Conservation (phyloP, 2,113 vertebrate species). For the Prinia subflava region DNA sequence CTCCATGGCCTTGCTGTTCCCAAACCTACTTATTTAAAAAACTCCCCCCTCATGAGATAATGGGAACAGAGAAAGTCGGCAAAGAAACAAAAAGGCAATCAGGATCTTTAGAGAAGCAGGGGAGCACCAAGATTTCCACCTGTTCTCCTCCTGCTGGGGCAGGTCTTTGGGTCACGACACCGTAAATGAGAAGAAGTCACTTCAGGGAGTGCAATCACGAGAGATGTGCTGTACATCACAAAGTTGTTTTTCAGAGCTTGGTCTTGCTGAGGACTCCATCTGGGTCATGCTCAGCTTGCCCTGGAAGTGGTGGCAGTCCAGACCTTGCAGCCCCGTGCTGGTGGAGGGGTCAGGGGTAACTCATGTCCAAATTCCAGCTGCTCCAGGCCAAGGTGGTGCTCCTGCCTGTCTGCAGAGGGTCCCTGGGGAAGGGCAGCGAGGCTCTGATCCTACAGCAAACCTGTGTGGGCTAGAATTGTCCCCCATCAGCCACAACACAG, state of each 20-base stretch:
- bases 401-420: rapidly evolving
- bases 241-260: background rate
- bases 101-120: background rate
- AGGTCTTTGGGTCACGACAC: background rate
- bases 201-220: background rate
- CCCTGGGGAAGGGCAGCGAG: rapidly evolving
- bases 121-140: background rate
- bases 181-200: background rate
- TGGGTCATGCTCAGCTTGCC: background rate
- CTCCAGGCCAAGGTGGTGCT: background rate
- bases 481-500: background rate
- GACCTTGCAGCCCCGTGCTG: rapidly evolving
- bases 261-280: background rate
- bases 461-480: rapidly evolving
- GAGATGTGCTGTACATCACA: background rate
- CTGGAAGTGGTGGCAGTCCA: background rate
- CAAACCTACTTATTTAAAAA: background rate
- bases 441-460: rapidly evolving
- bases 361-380: background rate
- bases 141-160: background rate
- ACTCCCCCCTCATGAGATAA: background rate
- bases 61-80: background rate
- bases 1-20: background rate
- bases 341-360: background rate
- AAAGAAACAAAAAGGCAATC: constrained; percentile 17